These are phyloP conservation scores for Varanus salvator DNA, from an alignment of 2,113 vertebrate genomes.

Conservation along the genomic window DNA sequence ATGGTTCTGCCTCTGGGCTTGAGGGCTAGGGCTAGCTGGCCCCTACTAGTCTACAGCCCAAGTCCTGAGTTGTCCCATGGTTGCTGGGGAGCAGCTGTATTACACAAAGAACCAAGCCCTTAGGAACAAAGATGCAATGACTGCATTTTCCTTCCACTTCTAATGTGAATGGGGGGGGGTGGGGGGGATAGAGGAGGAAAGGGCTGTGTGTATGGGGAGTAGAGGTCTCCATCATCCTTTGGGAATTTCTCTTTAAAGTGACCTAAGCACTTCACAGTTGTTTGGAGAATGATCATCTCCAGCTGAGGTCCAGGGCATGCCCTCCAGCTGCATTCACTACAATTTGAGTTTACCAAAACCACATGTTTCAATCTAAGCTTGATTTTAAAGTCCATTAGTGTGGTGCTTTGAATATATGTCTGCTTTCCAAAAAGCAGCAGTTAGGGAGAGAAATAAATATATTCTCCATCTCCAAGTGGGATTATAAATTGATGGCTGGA, in stretches of 20 bases:
- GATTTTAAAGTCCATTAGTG: constrained; percentile 18
- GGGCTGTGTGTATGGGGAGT: neutral
- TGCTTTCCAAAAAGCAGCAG: neutral
- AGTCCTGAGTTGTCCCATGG: neutral
- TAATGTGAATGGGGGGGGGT: no score
- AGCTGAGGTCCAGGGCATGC: neutral
- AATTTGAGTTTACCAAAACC: neutral
- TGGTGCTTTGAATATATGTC: neutral
- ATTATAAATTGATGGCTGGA: neutral
- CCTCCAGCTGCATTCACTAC: neutral
- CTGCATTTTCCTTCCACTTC: neutral
- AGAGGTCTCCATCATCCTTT: neutral
- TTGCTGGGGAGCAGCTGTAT: neutral
- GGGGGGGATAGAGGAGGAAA: neutral
- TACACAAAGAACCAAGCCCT: neutral
- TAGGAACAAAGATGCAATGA: neutral
- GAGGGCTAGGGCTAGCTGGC: neutral
- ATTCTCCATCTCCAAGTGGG: neutral
- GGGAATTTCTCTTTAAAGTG: neutral
- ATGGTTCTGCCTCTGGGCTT: neutral
- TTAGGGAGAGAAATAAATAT: neutral
- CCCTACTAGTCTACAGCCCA: neutral
- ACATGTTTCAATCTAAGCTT: rapidly evolving
- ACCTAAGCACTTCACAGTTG: neutral
- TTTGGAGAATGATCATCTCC: neutral